Percentiles rank a stretch among this genome's conserved stretches.
phyloP scores from a whole-genome alignment of 2,113 vertebrate genomes.

The Pygoscelis adeliae region DNA sequence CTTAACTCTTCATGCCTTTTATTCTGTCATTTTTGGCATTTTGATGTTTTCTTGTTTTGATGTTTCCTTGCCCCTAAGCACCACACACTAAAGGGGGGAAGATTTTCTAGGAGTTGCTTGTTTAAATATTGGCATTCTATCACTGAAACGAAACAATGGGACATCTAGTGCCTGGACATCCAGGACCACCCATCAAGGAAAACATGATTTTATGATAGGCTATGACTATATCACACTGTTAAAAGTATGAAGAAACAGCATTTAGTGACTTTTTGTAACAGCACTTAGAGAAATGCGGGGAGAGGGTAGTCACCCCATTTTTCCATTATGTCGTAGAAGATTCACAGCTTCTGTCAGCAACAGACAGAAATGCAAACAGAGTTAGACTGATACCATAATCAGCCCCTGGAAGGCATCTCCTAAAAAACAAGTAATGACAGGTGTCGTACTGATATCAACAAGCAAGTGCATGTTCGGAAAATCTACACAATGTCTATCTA shows the following conservation, averaged over 20 bases:
- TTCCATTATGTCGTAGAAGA: not conserved
- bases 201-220: not conserved
- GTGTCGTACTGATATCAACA: conserved; percentile 51
- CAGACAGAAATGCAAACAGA: conserved; percentile 16
- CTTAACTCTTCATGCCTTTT: not conserved
- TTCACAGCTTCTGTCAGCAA: conserved; percentile 24
- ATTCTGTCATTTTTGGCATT: not conserved
- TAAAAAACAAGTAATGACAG: conserved; percentile 57
- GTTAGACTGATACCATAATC: conserved; percentile 36
- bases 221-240: not conserved
- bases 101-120: not conserved
- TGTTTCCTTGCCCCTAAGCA: not conserved
- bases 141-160: not conserved
- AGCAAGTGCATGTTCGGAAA: not conserved
- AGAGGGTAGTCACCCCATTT: not conserved
- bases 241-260: not conserved
- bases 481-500: conserved; percentile 48
- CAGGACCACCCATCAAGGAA: not conserved
- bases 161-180: not conserved
- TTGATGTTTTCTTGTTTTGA: not conserved
- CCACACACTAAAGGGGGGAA: not conserved
- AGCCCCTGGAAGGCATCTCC: conserved; percentile 46
- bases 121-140: not conserved
- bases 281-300: not conserved
- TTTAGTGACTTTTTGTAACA: not conserved